A percentile compares a stretch with the other conserved stretches of the same genome.
phyloP scores from a whole-genome alignment of 2,113 vertebrate genomes.

The Chiloscyllium plagiosum region DNA sequence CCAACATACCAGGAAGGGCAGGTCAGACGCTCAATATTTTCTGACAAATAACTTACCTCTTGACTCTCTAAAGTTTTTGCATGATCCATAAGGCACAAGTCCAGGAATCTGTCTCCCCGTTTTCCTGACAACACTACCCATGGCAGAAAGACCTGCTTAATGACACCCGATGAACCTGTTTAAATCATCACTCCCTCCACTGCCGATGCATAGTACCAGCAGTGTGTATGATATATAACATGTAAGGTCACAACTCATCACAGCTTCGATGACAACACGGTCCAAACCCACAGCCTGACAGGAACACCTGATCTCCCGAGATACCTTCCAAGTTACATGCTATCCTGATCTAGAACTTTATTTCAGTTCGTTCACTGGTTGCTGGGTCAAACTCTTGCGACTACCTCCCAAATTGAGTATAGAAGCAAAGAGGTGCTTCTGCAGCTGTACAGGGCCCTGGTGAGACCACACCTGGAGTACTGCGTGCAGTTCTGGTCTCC shows the following conservation, averaged over 20 bases:
- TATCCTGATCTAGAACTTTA: not conserved
- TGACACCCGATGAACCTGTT: no score
- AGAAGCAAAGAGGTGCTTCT: no score
- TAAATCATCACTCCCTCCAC: not conserved
- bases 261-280: not conserved
- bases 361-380: not conserved
- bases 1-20: not conserved
- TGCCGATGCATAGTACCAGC: not conserved
- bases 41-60: not conserved
- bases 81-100: not conserved
- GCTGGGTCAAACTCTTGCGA: not conserved
- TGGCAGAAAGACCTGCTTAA: not conserved
- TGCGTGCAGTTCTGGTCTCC: no score
- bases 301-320: not conserved
- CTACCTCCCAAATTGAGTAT: not conserved
- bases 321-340: not conserved
- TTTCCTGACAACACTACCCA: not conserved
- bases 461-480: no score
- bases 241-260: not conserved
- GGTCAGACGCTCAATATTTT: not conserved
- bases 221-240: not conserved
- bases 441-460: no score
- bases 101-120: not conserved
- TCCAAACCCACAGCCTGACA: not conserved
- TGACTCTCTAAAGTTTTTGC: not conserved